Evolutionary conservation across 2,888 invertebrate species (phyloP).

Genomic region (Drosophila nigritarsus): DNA sequence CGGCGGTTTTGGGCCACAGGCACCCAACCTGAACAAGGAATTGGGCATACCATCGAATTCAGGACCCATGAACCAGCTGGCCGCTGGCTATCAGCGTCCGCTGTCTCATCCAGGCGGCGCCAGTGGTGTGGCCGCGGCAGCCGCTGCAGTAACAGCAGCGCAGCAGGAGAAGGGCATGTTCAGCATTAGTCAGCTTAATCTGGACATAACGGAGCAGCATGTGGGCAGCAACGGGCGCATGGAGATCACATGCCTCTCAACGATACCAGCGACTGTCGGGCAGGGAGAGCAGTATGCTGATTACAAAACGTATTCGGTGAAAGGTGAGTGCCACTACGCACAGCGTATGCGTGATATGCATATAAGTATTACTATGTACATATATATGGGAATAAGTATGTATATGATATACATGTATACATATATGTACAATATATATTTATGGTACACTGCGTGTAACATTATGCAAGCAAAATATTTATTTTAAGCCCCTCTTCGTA

Average conservation of each 20-base stretch:
- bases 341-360: slow-evolving; percentile 63
- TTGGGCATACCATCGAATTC: slow-evolving; percentile 82
- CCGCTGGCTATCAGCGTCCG: slow-evolving; percentile 80
- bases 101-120: slow-evolving; percentile 81
- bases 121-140: slow-evolving; percentile 82
- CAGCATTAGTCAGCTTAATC: slow-evolving; percentile 90
- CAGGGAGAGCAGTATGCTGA: slow-evolving; percentile 91
- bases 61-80: slow-evolving; percentile 83
- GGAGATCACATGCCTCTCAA: slow-evolving; percentile 91
- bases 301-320: slow-evolving; percentile 89
- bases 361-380: slow-evolving; percentile 31
- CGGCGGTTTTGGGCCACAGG: slow-evolving; percentile 82
- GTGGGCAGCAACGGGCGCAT: slow-evolving; percentile 89
- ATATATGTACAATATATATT: slow-evolving; percentile 30
- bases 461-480: slow-evolving; percentile 70
- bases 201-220: slow-evolving; percentile 90
- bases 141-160: slow-evolving; percentile 82
- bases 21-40: slow-evolving; percentile 80
- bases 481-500: slow-evolving; percentile 42
- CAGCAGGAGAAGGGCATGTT: slow-evolving; percentile 83
- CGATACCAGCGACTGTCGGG: slow-evolving; percentile 91
- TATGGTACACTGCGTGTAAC: slow-evolving; percentile 48
- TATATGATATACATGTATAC: slow-evolving; percentile 5
- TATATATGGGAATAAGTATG: slow-evolving; percentile 1
- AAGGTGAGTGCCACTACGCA: slow-evolving; percentile 86